Evolutionary conservation across 2,797 vertebrate species (phyloP).

Genomic region (Tangara arthus): DNA sequence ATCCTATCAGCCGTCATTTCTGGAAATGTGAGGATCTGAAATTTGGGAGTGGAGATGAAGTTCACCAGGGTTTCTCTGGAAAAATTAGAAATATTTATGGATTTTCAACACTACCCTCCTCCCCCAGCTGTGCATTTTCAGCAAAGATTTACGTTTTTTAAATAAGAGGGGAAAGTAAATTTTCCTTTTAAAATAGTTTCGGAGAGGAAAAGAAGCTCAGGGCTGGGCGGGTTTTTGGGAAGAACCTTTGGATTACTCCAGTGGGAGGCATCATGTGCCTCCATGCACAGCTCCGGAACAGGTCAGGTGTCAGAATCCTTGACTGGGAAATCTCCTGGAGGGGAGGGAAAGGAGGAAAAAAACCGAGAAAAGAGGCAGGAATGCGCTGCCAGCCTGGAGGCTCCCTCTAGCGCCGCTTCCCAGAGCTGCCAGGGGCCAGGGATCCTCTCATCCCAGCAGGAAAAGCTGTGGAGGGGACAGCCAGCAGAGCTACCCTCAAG

Average conservation of each 20-base stretch:
- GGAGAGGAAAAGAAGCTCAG: accelerated
- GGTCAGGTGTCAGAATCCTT: neutral
- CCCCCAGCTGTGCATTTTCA: accelerated
- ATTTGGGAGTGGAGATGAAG: neutral
- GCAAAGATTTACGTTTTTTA: neutral
- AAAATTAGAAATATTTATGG: neutral
- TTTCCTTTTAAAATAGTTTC: neutral
- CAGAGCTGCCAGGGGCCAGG: neutral
- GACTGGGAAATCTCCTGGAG: neutral
- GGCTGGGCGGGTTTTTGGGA: accelerated
- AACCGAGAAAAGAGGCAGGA: accelerated
- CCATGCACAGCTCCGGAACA: neutral
- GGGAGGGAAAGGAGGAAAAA: accelerated
- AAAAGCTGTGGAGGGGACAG: accelerated
- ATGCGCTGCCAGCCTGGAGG: neutral
- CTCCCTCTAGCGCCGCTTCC: neutral
- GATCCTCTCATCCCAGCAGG: neutral
- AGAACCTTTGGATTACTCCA: neutral
- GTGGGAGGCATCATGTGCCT: accelerated
- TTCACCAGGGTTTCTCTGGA: neutral
- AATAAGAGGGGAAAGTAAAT: neutral
- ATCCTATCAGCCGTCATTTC: neutral
- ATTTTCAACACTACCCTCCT: neutral
- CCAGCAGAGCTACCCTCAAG: accelerated
- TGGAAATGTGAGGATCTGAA: neutral